Percentiles rank a stretch among this genome's conserved stretches.
phyloP scores from a whole-genome alignment of 2,113 vertebrate species.

The Pteruthius melanotis region DNA sequence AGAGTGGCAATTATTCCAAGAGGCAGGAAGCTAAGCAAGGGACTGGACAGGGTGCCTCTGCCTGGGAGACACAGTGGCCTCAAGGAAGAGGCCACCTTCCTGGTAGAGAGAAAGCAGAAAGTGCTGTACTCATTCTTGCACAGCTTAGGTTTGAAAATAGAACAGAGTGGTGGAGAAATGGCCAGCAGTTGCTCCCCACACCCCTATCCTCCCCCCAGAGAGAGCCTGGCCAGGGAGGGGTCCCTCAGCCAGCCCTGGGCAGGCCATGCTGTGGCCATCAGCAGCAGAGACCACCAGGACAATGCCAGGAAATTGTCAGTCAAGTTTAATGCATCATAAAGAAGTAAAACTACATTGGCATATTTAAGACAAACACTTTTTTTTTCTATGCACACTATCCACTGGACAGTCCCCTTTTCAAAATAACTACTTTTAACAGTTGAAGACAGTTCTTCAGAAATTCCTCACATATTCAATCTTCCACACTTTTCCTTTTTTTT shows the following conservation, averaged over 20 bases:
- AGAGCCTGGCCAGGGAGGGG: neutral
- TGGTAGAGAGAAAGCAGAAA: neutral
- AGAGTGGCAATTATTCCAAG: neutral
- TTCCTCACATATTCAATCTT: conserved; percentile 64
- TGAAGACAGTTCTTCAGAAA: conserved; percentile 77
- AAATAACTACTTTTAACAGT: conserved; percentile 80
- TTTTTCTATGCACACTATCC: conserved; percentile 86
- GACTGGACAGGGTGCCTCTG: neutral
- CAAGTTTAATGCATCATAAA: conserved; percentile 88
- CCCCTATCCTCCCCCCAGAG: too few species aligned
- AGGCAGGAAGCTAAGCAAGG: neutral
- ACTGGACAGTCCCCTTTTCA: conserved; percentile 80
- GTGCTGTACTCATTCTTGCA: neutral
- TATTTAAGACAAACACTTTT: conserved; percentile 93
- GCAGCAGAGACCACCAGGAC: neutral
- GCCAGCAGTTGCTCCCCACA: accelerated
- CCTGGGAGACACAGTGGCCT: neutral
- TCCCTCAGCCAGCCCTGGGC: neutral
- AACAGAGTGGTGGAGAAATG: neutral
- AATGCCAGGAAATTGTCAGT: conserved; percentile 62
- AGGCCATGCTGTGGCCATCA: neutral
- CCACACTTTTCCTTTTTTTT: conserved; percentile 46
- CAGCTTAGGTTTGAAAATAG: neutral
- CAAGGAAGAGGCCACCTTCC: neutral
- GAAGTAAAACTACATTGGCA: conserved; percentile 93